phyloP scores from a whole-genome alignment of 1,140 invertebrate species.

The Euwallacea fornicatus region DNA sequence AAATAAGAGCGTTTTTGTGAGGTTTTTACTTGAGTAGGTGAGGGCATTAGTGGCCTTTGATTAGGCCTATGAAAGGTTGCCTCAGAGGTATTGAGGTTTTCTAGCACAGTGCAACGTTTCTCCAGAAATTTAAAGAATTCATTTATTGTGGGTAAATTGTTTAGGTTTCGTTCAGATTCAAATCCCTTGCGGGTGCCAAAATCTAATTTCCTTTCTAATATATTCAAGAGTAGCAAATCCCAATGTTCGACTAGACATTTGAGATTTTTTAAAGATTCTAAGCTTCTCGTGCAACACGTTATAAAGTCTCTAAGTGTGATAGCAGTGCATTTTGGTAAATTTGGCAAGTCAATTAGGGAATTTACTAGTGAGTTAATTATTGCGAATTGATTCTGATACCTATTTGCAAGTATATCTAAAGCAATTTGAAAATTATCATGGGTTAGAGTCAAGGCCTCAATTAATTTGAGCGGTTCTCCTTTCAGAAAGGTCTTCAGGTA shows the following conservation, averaged over 20 bases:
- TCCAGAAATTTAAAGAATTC: constrained; percentile 16
- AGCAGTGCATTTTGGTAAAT: constrained; percentile 18
- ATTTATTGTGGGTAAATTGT: constrained; percentile 8
- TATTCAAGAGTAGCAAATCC: constrained; percentile 17
- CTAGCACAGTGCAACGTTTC: constrained; percentile 5
- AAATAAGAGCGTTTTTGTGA: too few species aligned
- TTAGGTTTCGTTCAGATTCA: constrained; percentile 6
- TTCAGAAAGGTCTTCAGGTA: constrained; percentile 15
- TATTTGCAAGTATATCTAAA: constrained; percentile 11
- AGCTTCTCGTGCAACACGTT: constrained; percentile 1
- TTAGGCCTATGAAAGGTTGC: too few species aligned
- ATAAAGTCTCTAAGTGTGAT: constrained; percentile 12
- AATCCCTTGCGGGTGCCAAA: constrained; percentile 9
- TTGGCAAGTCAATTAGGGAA: constrained; percentile 8
- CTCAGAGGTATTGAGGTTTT: too few species aligned
- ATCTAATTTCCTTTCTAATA: constrained; percentile 18
- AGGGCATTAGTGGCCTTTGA: too few species aligned
- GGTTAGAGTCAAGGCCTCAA: constrained; percentile 12
- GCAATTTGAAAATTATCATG: constrained; percentile 26
- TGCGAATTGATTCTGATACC: constrained; percentile 12
- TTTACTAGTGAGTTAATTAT: constrained; percentile 11
- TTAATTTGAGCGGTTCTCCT: constrained; percentile 13
- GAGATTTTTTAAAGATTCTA: constrained; percentile 18
- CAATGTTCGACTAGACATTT: constrained; percentile 16
- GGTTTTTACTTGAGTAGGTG: too few species aligned